Percentiles rank a stretch among this genome's conserved stretches.
Evolutionary conservation across 2,113 vertebrate species (phyloP).

Genomic region (Caranx melampygus): DNA sequence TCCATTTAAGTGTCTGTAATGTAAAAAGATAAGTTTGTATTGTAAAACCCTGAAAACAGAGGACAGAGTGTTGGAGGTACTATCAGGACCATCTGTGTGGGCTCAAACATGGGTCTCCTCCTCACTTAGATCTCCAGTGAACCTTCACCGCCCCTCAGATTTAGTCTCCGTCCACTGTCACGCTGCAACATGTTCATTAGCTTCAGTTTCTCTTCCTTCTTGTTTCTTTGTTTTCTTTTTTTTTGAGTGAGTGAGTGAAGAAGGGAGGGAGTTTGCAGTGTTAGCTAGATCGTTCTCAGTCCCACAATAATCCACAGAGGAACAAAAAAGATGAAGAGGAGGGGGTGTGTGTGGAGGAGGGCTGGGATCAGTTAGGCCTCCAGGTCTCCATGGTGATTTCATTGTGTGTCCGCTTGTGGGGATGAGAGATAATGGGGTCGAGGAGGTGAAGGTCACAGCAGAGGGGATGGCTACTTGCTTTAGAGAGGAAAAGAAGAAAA

Average conservation of each 20-base stretch:
- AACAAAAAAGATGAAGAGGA: slow-evolving; percentile 54
- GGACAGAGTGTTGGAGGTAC: background rate
- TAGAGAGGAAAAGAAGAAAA: slow-evolving; percentile 23
- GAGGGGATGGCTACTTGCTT: slow-evolving; percentile 21
- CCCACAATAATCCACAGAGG: slow-evolving; percentile 56
- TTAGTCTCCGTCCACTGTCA: slow-evolving; percentile 60
- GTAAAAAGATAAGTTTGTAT: background rate
- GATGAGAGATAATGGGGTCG: slow-evolving; percentile 43
- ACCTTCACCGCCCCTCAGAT: slow-evolving; percentile 67
- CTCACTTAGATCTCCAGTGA: slow-evolving; percentile 66
- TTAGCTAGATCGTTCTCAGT: slow-evolving; percentile 59
- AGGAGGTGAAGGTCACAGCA: slow-evolving; percentile 69
- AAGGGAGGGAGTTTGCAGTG: slow-evolving; percentile 36
- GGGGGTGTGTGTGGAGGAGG: slow-evolving; percentile 37
- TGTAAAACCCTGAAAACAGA: background rate
- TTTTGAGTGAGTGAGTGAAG: slow-evolving; percentile 20
- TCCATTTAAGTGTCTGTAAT: background rate
- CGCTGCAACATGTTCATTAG: slow-evolving; percentile 78
- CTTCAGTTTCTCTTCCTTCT: slow-evolving; percentile 54
- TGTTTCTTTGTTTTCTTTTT: slow-evolving; percentile 36
- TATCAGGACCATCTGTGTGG: slow-evolving; percentile 39
- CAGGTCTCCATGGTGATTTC: slow-evolving; percentile 67
- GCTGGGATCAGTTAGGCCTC: slow-evolving; percentile 34
- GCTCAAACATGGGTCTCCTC: background rate
- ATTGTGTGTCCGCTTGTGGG: slow-evolving; percentile 58